phyloP scores from a whole-genome alignment of 2,888 invertebrate genomes.

The Morpho achilles region DNA sequence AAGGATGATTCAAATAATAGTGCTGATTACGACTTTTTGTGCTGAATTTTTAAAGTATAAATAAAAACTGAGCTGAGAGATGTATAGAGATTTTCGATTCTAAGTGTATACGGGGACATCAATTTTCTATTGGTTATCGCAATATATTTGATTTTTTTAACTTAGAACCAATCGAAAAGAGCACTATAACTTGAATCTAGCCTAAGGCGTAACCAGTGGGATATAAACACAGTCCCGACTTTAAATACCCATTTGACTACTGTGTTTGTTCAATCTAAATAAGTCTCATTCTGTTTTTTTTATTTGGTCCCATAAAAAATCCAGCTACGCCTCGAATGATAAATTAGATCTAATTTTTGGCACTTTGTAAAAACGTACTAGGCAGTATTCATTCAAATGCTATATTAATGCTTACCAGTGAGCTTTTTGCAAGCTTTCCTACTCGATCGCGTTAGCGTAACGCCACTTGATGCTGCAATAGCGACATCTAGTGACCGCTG shows the following conservation, averaged over 20 bases:
- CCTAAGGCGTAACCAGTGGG: conserved; percentile 72
- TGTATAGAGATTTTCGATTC: too few relatives aligned
- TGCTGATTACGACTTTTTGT: conserved; percentile 1
- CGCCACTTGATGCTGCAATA: too few relatives aligned
- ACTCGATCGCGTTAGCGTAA: too few relatives aligned
- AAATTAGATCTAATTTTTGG: conserved; percentile 28
- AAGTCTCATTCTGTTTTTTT: conserved; percentile 25
- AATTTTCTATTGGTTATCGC: too few relatives aligned
- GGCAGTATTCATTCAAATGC: too few relatives aligned
- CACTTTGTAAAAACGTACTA: too few relatives aligned
- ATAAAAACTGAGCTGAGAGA: too few relatives aligned
- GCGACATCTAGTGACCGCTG: too few relatives aligned
- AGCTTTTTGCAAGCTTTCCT: too few relatives aligned
- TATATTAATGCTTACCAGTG: too few relatives aligned
- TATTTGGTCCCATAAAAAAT: conserved; percentile 65
- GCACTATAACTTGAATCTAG: conserved; percentile 7
- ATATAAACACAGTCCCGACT: conserved; percentile 53
- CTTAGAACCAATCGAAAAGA: not conserved
- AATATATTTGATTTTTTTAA: too few relatives aligned
- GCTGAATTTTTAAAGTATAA: not conserved
- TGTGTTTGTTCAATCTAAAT: conserved; percentile 48
- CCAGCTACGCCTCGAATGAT: conserved; percentile 66
- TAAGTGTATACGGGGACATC: too few relatives aligned
- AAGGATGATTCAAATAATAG: conserved; percentile 16
- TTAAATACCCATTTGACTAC: conserved; percentile 41